Conservation (phyloP, 2,888 invertebrate species). For the Lissonota sp. region DNA sequence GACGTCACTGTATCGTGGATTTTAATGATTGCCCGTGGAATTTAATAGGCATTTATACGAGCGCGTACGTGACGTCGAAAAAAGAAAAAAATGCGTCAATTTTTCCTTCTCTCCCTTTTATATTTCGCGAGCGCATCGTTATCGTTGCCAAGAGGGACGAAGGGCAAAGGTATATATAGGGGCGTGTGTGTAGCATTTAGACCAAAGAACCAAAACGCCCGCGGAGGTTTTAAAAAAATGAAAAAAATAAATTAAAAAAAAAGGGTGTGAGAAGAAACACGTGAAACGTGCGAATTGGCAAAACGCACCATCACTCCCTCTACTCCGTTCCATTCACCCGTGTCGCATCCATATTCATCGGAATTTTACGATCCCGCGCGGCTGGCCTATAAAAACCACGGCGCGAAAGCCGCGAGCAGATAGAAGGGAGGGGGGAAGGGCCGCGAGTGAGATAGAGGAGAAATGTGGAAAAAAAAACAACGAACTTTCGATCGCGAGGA, state of each 20-base stretch:
- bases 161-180: not conserved
- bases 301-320: conserved; percentile 48
- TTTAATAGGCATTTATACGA: conserved; percentile 52
- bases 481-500: conserved; percentile 6
- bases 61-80: conserved; percentile 6
- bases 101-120: conserved; percentile 9
- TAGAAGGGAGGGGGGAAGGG: conserved; percentile 23
- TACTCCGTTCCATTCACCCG: conserved; percentile 4
- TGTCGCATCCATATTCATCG: conserved; percentile 67
- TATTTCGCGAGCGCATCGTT: conserved; percentile 43
- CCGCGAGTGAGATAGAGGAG: not conserved
- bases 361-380: conserved; percentile 60
- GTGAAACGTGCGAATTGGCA: conserved; percentile 59
- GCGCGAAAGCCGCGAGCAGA: conserved; percentile 46
- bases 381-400: conserved; percentile 63
- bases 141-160: conserved; percentile 42
- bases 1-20: conserved; percentile 15
- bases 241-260: too few relatives aligned
- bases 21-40: conserved; percentile 27
- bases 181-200: conserved; percentile 20
- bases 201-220: conserved; percentile 30
- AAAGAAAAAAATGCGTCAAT: conserved; percentile 4
- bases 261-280: not conserved
- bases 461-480: not conserved
- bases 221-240: conserved; percentile 25